phyloP scores from a whole-genome alignment of 2,113 vertebrate genomes.

The Coptodon bakossiorum region DNA sequence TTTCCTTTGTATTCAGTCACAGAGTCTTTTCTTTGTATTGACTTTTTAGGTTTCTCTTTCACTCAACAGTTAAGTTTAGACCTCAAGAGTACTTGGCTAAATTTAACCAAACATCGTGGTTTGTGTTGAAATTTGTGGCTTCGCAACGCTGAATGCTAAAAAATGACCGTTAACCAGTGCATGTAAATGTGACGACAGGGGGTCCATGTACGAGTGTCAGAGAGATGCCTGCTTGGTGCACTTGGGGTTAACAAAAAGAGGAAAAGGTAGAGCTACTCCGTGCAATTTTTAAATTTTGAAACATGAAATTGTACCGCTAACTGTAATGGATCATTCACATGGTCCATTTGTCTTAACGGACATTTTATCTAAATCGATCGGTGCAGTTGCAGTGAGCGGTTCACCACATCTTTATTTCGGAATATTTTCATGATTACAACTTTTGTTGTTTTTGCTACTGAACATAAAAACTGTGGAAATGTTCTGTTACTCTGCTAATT shows the following conservation, averaged over 20 bases:
- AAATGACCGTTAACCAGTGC: not conserved
- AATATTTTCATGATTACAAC: not conserved
- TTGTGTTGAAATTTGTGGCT: not conserved
- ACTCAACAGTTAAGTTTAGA: not conserved
- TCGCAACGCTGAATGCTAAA: not conserved
- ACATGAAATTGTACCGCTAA: not conserved
- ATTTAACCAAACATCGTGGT: not conserved
- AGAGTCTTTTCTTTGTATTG: rapidly evolving
- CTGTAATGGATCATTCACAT: not conserved
- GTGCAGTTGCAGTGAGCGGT: not conserved
- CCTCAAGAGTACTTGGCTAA: rapidly evolving
- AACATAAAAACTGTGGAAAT: not conserved
- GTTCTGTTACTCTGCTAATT: not conserved
- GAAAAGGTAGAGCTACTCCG: rapidly evolving
- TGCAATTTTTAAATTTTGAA: not conserved
- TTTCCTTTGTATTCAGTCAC: not conserved
- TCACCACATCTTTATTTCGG: rapidly evolving
- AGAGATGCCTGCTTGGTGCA: rapidly evolving
- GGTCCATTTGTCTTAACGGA: not conserved
- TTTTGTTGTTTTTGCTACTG: not conserved
- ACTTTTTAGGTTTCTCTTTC: not conserved
- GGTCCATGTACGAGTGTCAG: not conserved
- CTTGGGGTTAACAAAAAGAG: not conserved
- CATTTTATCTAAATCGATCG: not conserved
- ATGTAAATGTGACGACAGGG: not conserved